Conservation (phyloP, 2,888 invertebrate genomes). For the Platycnemis pennipes region DNA sequence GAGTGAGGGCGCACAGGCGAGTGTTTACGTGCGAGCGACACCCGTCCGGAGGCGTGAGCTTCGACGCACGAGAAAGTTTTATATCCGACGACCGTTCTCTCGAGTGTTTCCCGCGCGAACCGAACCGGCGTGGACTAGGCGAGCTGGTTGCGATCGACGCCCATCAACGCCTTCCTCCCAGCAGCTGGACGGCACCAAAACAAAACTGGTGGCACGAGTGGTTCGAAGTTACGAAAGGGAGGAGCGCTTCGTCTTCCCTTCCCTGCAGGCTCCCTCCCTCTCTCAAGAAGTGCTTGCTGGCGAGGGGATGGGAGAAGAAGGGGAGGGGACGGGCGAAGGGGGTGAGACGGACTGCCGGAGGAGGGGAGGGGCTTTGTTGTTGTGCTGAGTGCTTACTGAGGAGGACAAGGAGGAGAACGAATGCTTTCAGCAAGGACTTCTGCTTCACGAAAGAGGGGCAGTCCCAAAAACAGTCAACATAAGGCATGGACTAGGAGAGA, state of each 20-base stretch:
- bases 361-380: neutral
- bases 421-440: neutral
- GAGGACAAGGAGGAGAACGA: too few relatives aligned
- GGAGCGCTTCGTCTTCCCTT: neutral
- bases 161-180: neutral
- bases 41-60: neutral
- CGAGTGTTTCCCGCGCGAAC: neutral
- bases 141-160: neutral
- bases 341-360: slow-evolving; percentile 11
- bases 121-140: neutral
- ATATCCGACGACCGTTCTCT: neutral
- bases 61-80: neutral
- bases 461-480: neutral
- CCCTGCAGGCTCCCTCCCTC: too few relatives aligned
- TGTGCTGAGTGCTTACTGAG: neutral
- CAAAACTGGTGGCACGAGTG: slow-evolving; percentile 6
- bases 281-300: neutral
- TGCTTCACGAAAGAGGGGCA: neutral
- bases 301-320: slow-evolving; percentile 43
- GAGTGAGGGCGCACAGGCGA: neutral
- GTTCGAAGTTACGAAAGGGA: neutral
- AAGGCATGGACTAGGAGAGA: neutral
- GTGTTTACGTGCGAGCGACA: neutral
- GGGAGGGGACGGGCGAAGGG: slow-evolving; percentile 48
- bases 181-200: neutral